Evolutionary conservation across 2,888 invertebrate species (phyloP), one percentile per base, ranked within the genome.

Genomic region (Chrysolina oricalcia): DNA sequence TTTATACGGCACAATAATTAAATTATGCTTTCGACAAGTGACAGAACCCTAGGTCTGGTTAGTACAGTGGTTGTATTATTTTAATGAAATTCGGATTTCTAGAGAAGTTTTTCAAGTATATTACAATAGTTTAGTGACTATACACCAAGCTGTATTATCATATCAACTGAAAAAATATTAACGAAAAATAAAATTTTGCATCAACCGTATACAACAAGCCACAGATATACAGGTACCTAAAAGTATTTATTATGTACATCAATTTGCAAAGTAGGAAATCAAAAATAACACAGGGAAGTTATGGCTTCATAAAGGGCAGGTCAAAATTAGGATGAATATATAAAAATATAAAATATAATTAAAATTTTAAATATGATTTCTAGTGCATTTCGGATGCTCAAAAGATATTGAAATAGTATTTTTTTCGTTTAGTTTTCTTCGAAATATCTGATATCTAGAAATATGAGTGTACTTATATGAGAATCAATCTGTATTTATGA

Each of bases 171-270:
- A 74, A 80, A 82, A 81, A 67, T 78, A 48, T 75, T 80, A 82
- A 84, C 81, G 78, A 79, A 82, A 82, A 82, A 80, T 80, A 82
- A 82, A 81, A 81, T 80, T 81, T 84, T 83, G 83, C 82, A 80
- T 82, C 79, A 85, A 85, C 84, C 86, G 87, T 88, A 88, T 88
- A 88, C 87, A 87, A 87, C 85, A 88, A 88, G 88, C 88, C 86
- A 88, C 86, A 87, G 85, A 87, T 88, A 87, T 87, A 88, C 88
- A 88, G 87, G 87, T 88, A 88, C 87, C 88, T 88, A 88, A 87
- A 87, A 84, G 81, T 86, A 85, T 81, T 82, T 74, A 78, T 78
- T 86, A 86, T 86, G 79, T 85, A 86, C 85, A 86, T 79, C 77
- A 81, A 80, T 68, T 78, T 78, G 75, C 77, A 81, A 77, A 74